These are phyloP conservation scores for Pachymerium ferrugineum DNA, from an alignment of 2,888 invertebrate species.

Conservation along the genomic window DNA sequence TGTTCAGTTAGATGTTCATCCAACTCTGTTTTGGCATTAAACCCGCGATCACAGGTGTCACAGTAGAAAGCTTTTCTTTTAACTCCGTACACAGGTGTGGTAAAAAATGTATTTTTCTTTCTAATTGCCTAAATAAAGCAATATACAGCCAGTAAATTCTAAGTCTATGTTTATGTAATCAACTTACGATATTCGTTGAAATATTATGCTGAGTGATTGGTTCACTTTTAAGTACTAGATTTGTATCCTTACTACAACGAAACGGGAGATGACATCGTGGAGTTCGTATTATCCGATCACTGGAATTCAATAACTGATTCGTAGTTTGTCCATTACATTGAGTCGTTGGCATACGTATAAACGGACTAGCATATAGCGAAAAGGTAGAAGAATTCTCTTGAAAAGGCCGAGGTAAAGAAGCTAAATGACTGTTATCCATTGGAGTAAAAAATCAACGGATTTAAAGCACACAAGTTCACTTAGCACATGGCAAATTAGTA, in stretches of 20 bases:
- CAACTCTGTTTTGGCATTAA: slow-evolving; percentile 57
- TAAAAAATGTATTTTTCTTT: not conserved
- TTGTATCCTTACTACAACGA: not conserved
- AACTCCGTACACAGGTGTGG: not conserved
- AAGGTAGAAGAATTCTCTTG: not conserved
- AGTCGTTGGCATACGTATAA: not conserved
- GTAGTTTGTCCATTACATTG: no score
- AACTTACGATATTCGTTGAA: no score
- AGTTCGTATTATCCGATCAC: not conserved
- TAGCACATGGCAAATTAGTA: no score
- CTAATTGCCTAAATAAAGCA: not conserved
- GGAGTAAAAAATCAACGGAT: not conserved
- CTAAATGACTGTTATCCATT: not conserved
- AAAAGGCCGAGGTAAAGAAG: not conserved
- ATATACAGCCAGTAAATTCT: no score
- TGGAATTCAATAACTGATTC: no score
- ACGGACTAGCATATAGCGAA: not conserved
- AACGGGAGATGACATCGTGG: not conserved
- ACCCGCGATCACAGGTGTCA: slow-evolving; percentile 75
- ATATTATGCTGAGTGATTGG: no score
- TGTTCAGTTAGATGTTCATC: slow-evolving; percentile 67
- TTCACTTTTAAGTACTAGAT: no score
- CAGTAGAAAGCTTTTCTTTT: slow-evolving; percentile 44
- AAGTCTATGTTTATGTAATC: no score
- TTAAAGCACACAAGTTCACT: not conserved